phyloP scores from a whole-genome alignment of 2,888 invertebrate genomes.

The Drosophila cognata region DNA sequence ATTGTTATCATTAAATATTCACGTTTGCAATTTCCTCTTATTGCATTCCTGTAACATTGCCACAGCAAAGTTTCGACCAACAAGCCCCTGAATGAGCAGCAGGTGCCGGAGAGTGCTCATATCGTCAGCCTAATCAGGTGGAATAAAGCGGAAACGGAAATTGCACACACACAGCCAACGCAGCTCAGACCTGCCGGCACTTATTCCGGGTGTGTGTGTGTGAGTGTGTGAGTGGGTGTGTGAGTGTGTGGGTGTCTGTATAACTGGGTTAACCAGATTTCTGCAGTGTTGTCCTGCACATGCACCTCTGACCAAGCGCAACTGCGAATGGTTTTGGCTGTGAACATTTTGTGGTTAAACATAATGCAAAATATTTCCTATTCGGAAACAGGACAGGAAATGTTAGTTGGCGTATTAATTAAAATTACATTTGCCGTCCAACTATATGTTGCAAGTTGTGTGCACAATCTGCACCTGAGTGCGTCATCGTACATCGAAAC shows the following conservation, averaged over 20 bases:
- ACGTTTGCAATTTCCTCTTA: not conserved
- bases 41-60: slow-evolving; percentile 5
- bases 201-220: slow-evolving; percentile 11
- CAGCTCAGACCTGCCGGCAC: slow-evolving; percentile 23
- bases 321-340: slow-evolving; percentile 63
- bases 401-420: slow-evolving; percentile 61
- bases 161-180: slow-evolving; percentile 50
- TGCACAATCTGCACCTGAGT: slow-evolving; percentile 38
- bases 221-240: slow-evolving; percentile 6
- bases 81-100: slow-evolving; percentile 24
- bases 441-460: slow-evolving; percentile 36
- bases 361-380: slow-evolving; percentile 39
- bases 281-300: slow-evolving; percentile 19
- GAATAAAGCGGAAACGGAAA: slow-evolving; percentile 76
- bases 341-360: slow-evolving; percentile 64
- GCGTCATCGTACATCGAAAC: slow-evolving; percentile 1
- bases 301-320: slow-evolving; percentile 6
- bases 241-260: slow-evolving; percentile 6
- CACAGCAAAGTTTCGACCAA: slow-evolving; percentile 8
- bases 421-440: slow-evolving; percentile 63
- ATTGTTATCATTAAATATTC: not conserved
- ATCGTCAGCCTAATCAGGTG: slow-evolving; percentile 77
- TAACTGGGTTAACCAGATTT: slow-evolving; percentile 51
- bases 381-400: slow-evolving; percentile 16
- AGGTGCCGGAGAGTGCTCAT: slow-evolving; percentile 46